Percentiles rank a stretch among this genome's conserved stretches.
Conservation (phyloP, 92 coral and sea anemone genomes). For the Phenganax marumi region DNA sequence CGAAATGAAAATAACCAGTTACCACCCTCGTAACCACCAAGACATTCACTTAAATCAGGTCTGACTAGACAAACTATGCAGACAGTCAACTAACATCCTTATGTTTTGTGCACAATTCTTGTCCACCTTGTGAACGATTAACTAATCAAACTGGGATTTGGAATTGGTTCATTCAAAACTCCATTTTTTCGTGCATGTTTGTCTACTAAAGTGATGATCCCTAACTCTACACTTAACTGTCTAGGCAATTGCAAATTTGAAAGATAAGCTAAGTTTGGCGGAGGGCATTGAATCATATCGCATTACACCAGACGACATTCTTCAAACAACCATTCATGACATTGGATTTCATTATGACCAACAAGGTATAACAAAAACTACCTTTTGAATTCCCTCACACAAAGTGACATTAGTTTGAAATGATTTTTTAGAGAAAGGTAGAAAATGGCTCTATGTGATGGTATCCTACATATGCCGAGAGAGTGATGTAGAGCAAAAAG, state of each 20-base stretch:
- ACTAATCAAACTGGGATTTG: no score
- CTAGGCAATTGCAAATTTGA: slow-evolving; percentile 34
- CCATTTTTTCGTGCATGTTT: no score
- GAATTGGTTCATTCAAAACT: no score
- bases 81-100: no score
- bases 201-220: no score
- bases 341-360: slow-evolving; percentile 28
- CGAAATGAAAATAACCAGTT: no score
- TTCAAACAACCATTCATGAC: slow-evolving; percentile 24
- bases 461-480: slow-evolving; percentile 28
- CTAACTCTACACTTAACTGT: no score
- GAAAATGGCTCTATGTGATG: slow-evolving; percentile 34
- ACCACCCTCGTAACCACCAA: neutral
- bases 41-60: neutral
- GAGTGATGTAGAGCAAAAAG: neutral
- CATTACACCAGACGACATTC: slow-evolving; percentile 31
- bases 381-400: neutral
- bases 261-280: neutral
- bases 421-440: slow-evolving; percentile 21
- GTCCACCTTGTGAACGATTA: no score
- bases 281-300: slow-evolving; percentile 1
- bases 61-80: no score
- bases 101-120: no score
- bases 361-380: neutral
- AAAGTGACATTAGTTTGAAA: neutral